Percentiles rank a stretch among this genome's conserved stretches.
These are phyloP conservation scores for Rutilus rutilus DNA, from an alignment of 2,113 vertebrate species.

Conservation along the genomic window DNA sequence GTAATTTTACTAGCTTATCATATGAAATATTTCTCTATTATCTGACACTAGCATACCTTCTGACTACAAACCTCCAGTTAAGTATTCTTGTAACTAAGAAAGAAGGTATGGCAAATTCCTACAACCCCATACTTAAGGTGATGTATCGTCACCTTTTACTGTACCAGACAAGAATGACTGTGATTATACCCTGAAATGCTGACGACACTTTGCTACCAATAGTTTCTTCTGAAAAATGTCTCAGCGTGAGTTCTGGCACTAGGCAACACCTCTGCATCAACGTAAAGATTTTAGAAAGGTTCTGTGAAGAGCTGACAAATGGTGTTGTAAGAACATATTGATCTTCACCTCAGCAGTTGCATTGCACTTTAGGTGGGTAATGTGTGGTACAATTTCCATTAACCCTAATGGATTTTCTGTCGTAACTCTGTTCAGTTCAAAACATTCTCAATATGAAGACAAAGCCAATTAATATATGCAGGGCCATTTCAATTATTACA, in stretches of 20 bases:
- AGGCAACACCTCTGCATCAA: neutral
- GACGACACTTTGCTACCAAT: neutral
- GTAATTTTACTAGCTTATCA: neutral
- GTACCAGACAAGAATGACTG: neutral
- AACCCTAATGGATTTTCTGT: neutral
- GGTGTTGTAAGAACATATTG: neutral
- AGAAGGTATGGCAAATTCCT: neutral
- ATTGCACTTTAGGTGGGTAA: neutral
- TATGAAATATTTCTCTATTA: neutral
- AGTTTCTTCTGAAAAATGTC: neutral
- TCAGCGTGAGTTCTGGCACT: neutral
- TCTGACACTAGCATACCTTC: neutral
- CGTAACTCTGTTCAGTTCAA: neutral
- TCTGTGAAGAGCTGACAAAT: neutral
- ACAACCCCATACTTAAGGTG: neutral
- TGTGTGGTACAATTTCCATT: neutral
- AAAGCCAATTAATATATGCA: neutral
- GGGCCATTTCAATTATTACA: neutral
- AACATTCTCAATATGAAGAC: neutral
- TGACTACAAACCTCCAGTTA: neutral
- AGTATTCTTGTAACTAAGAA: neutral
- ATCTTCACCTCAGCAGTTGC: neutral
- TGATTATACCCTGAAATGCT: neutral
- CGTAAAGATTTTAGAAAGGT: neutral
- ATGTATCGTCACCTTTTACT: no score